Evolutionary conservation across 37 sponge, comb jelly and placozoan species (phyloP), one percentile per base, ranked within the genome.

Genomic region (Trichoplax adhaerens): DNA sequence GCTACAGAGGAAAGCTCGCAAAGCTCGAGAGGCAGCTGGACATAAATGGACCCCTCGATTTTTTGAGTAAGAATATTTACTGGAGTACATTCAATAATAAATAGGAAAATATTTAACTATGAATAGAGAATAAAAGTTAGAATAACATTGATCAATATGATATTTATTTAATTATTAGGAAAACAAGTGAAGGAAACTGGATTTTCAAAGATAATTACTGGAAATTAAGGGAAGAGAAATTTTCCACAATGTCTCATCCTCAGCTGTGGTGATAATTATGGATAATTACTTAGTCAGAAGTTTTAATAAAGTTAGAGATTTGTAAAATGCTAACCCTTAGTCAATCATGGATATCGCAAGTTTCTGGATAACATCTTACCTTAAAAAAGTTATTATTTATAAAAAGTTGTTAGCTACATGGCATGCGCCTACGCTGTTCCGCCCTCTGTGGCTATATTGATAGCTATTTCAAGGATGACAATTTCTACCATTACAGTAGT

Each of bases 1-100:
- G 86, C 54, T 84, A n/a, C 89, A 88, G 73, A 76, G 89, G 54
- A 79, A 84, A 7, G 79, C 82, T 4, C 70, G 79, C 47, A 71
- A 76, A 7, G 82, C 84, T 64, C 66, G 89, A 50, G 82, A 88
- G 71, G 68, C 70, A 50, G 2, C 62, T 7, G 83, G 86, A 0
- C 65, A 66, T 12, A 73, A 81, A 3, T 88, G 86, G 86, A 48
- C 52, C 4, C 89, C 89, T 1, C 72, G 69, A 52, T 88, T 81
- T 74, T 88, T 88, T 66, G 8, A 51, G 50, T 66, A 66, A 10
- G 50, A 7, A 66, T 51, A 66, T 51, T 66, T 66, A 66, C 12
- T 66, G 48, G 7, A 12, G 52, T 12, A 6, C 68, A 66, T 6
- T 50, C 8, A 53, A 5, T 8, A 53, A 6, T 51, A 8, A 66